Conservation (phyloP, 1,140 invertebrate genomes). For the Zaprionus africanus region DNA sequence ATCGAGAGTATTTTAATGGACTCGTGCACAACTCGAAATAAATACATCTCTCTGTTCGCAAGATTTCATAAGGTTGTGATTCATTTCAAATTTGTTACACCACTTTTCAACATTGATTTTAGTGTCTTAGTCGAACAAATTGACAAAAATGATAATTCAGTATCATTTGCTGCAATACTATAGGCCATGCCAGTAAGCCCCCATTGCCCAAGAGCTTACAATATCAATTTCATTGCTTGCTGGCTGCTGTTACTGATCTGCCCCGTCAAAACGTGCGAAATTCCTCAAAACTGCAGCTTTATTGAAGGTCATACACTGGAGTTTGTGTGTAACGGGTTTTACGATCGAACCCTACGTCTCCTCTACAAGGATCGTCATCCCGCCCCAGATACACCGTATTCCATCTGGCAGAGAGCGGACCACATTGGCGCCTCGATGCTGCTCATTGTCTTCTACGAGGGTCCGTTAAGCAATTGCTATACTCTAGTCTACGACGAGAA, state of each 20-base stretch:
- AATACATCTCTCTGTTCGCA: neutral
- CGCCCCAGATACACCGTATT: slow-evolving; percentile 50
- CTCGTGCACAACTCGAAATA: neutral
- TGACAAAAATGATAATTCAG: slow-evolving; percentile 63
- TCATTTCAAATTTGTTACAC: neutral
- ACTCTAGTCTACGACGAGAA: slow-evolving; percentile 40
- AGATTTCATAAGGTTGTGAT: neutral
- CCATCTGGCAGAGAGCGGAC: slow-evolving; percentile 62
- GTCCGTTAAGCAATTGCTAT: slow-evolving; percentile 54
- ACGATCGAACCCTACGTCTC: slow-evolving; percentile 34
- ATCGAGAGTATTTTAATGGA: neutral
- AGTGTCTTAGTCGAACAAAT: slow-evolving; percentile 51
- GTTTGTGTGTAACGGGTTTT: slow-evolving; percentile 57
- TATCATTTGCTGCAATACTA: slow-evolving; percentile 60
- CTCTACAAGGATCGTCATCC: slow-evolving; percentile 63
- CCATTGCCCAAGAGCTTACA: slow-evolving; percentile 52
- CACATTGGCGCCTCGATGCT: slow-evolving; percentile 35
- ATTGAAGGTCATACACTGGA: slow-evolving; percentile 60
- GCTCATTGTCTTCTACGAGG: slow-evolving; percentile 63
- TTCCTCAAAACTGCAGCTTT: slow-evolving; percentile 45
- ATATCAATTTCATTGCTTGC: slow-evolving; percentile 58
- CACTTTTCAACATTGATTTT: slow-evolving; percentile 29
- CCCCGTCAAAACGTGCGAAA: neutral
- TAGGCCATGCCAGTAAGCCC: slow-evolving; percentile 75
- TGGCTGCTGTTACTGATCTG: slow-evolving; percentile 37